phyloP scores from a whole-genome alignment of 2,888 invertebrate genomes.

The Drosophila leonis region DNA sequence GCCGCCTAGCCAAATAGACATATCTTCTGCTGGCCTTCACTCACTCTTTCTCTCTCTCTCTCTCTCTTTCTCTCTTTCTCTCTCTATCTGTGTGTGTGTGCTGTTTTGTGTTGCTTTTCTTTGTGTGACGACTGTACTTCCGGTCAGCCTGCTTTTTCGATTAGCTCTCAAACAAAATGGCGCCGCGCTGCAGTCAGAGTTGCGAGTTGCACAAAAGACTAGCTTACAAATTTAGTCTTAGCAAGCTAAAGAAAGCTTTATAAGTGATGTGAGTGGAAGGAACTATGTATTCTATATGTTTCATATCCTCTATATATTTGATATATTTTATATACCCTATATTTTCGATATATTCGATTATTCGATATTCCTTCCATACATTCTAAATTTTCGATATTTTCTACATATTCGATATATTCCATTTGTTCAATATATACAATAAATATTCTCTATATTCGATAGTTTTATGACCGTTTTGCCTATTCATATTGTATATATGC shows the following conservation, averaged over 20 bases:
- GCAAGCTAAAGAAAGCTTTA: neutral
- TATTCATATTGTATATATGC: too few species aligned
- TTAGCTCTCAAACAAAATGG: constrained; percentile 66
- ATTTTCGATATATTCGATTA: neutral
- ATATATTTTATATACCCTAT: neutral
- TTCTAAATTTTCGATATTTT: neutral
- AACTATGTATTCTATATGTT: neutral
- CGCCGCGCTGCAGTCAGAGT: constrained; percentile 19
- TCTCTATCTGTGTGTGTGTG: neutral
- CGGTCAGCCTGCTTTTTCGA: constrained; percentile 61
- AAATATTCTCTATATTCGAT: neutral
- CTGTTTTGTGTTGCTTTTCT: constrained; percentile 42
- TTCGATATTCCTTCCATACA: neutral
- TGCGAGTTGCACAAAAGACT: neutral
- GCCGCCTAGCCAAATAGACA: constrained; percentile 47
- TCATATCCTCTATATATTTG: neutral
- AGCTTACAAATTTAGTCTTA: neutral
- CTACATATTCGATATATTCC: neutral
- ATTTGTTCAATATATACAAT: neutral
- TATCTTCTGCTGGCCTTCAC: constrained; percentile 24
- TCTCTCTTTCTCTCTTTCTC: neutral
- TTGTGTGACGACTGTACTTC: constrained; percentile 73
- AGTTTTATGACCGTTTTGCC: too few species aligned
- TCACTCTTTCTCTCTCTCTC: constrained; percentile 4
- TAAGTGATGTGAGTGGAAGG: neutral